Conservation (phyloP, 1,140 invertebrate genomes). For the Ceratosolen fusciceps region DNA sequence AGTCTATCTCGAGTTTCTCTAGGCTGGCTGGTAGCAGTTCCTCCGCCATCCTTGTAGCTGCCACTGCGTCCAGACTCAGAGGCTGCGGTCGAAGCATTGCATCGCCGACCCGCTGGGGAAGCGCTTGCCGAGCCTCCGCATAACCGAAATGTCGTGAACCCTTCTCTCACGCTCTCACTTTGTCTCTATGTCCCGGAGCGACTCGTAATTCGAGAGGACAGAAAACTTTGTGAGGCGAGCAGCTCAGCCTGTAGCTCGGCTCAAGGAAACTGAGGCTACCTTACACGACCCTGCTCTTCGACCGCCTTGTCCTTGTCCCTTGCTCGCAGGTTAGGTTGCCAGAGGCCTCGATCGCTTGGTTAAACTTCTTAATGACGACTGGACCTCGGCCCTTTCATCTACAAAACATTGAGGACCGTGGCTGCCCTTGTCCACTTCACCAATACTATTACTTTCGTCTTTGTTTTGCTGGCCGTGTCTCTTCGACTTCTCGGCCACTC, state of each 20-base stretch:
- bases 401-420: too few species aligned
- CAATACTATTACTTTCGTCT: neutral
- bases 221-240: too few species aligned
- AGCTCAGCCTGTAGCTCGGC: neutral
- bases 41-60: slow-evolving; percentile 61
- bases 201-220: too few species aligned
- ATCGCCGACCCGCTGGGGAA: slow-evolving; percentile 44
- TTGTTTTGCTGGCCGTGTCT: too few species aligned
- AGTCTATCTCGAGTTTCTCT: slow-evolving; percentile 68
- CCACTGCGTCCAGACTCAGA: slow-evolving; percentile 48
- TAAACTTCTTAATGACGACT: too few species aligned
- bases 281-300: neutral
- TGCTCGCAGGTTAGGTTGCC: slow-evolving; percentile 23
- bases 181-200: neutral
- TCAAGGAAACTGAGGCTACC: too few species aligned
- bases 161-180: neutral
- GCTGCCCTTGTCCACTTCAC: too few species aligned
- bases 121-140: slow-evolving; percentile 23
- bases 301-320: neutral
- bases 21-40: slow-evolving; percentile 64
- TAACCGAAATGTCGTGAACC: slow-evolving; percentile 18
- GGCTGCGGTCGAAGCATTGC: slow-evolving; percentile 52
- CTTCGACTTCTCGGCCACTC: neutral
- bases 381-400: too few species aligned
- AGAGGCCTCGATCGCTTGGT: too few species aligned